Percentiles rank a stretch among this genome's conserved stretches.
Evolutionary conservation across 2,888 invertebrate species (phyloP).

Genomic region (Pollenia labialis): DNA sequence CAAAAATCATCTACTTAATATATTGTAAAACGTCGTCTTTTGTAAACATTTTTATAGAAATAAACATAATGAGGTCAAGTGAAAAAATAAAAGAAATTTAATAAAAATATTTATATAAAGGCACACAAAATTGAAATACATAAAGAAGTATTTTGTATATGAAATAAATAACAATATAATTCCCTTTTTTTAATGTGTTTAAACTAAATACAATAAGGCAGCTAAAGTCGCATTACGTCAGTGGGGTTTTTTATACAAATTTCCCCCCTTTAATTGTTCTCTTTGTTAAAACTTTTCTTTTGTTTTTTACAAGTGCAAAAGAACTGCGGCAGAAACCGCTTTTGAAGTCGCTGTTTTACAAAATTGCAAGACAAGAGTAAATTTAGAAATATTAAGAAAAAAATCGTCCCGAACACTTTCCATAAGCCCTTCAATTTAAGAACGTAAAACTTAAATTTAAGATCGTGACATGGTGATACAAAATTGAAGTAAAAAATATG

Average conservation of each 20-base stretch:
- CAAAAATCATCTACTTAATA: too few species aligned
- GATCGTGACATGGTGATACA: too few species aligned
- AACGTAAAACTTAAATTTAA: too few species aligned
- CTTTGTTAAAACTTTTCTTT: not conserved
- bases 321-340: too few species aligned
- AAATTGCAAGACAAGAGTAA: too few species aligned
- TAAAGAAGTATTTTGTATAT: not conserved
- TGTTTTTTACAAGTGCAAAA: not conserved
- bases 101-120: not conserved
- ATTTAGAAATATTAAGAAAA: too few species aligned
- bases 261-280: not conserved
- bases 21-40: not conserved
- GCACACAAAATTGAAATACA: not conserved
- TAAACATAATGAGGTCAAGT: conserved; percentile 5
- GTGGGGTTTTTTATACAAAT: not conserved
- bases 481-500: too few species aligned
- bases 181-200: not conserved
- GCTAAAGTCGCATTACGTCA: not conserved
- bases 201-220: not conserved
- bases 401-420: too few species aligned
- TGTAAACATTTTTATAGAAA: not conserved
- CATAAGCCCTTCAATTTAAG: too few species aligned
- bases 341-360: too few species aligned
- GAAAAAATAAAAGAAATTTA: not conserved
- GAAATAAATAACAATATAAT: not conserved